These are phyloP conservation scores for Ophiodon elongatus DNA, from an alignment of 2,113 vertebrate species.

Conservation along the genomic window DNA sequence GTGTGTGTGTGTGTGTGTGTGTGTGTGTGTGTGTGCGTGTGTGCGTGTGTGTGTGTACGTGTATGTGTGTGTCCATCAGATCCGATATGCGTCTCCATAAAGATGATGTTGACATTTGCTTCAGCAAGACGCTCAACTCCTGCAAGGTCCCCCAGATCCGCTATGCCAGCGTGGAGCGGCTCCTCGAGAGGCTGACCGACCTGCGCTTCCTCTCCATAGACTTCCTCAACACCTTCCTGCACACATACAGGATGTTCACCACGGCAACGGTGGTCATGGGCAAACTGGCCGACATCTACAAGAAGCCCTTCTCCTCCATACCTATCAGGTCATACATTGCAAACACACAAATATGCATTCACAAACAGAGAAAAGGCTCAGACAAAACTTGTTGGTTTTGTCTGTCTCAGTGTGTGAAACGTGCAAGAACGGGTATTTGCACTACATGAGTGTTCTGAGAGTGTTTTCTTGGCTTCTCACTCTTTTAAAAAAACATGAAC, in stretches of 20 bases:
- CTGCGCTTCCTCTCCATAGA: constrained; percentile 98
- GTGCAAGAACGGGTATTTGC: background rate
- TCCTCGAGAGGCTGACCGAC: constrained; percentile 96
- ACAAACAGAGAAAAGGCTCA: constrained; percentile 11
- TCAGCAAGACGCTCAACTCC: constrained; percentile 99
- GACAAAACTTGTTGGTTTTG: background rate
- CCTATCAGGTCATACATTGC: constrained; percentile 88
- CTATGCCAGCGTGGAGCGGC: constrained; percentile 95
- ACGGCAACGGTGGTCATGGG: constrained; percentile 92
- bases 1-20: constrained; percentile 70
- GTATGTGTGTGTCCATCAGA: constrained; percentile 83
- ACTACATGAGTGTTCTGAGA: background rate
- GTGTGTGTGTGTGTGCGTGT: constrained; percentile 63
- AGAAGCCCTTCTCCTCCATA: constrained; percentile 96
- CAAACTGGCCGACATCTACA: constrained; percentile 96
- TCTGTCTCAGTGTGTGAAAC: background rate
- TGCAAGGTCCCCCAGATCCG: constrained; percentile 99
- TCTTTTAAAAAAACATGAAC: too few relatives aligned
- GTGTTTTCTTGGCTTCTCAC: background rate
- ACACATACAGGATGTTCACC: constrained; percentile 98
- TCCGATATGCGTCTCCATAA: constrained; percentile 96
- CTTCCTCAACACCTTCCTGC: constrained; percentile 99
- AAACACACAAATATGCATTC: constrained; percentile 25
- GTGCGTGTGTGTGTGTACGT: constrained; percentile 67
- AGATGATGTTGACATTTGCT: constrained; percentile 98